Conservation (phyloP, 1,140 invertebrate species). For the Dufourea novaeangliae region DNA sequence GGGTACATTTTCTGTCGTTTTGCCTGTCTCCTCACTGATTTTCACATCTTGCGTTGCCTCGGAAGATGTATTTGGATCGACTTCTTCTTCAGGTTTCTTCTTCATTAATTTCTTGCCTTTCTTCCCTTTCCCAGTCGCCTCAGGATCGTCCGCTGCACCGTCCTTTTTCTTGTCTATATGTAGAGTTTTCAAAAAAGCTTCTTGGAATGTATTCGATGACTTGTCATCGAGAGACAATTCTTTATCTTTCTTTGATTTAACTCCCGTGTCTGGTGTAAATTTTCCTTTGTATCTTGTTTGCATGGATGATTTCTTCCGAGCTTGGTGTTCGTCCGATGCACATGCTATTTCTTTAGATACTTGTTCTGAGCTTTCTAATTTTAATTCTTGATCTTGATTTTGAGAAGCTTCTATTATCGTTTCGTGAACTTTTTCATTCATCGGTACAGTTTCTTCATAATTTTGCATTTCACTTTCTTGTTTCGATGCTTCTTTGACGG, state of each 20-base stretch:
- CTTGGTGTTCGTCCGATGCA: conserved; percentile 30
- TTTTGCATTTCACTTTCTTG: conserved; percentile 18
- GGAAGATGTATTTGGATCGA: not conserved
- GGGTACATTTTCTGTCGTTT: conserved; percentile 10
- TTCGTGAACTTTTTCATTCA: conserved; percentile 9
- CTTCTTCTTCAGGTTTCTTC: conserved; percentile 40
- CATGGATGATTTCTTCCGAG: conserved; percentile 40
- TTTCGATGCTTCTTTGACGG: not conserved
- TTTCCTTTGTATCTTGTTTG: conserved; percentile 67
- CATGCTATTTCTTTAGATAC: conserved; percentile 13
- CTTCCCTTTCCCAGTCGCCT: conserved; percentile 38
- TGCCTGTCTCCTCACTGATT: conserved; percentile 3
- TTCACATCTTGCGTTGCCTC: conserved; percentile 14
- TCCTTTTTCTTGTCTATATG: conserved; percentile 69
- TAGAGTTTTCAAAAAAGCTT: conserved; percentile 72
- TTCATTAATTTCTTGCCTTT: conserved; percentile 42
- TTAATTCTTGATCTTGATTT: conserved; percentile 19
- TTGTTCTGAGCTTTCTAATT: conserved; percentile 28
- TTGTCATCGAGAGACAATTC: conserved; percentile 58
- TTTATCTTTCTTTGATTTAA: conserved; percentile 62
- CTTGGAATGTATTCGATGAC: conserved; percentile 71
- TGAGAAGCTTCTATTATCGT: not conserved
- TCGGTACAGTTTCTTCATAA: not conserved
- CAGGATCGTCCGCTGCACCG: conserved; percentile 36
- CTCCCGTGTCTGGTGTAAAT: conserved; percentile 60